Conservation (phyloP, 2,797 vertebrate species). For the Melanotaenia parkinsoni region DNA sequence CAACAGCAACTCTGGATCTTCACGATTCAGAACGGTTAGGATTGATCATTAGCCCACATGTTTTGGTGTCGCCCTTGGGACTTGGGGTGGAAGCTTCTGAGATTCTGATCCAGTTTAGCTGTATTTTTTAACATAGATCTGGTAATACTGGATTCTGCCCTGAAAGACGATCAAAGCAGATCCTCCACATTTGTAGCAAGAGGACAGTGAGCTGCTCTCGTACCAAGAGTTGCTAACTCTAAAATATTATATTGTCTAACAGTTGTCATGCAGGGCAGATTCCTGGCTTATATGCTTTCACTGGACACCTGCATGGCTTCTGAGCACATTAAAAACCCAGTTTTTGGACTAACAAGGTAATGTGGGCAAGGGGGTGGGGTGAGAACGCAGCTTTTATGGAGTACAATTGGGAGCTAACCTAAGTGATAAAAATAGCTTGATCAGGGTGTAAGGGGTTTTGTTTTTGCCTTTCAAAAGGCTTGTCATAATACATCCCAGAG, state of each 20-base stretch:
- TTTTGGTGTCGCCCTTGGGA: no score
- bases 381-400: constrained; percentile 59
- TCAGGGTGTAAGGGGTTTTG: constrained; percentile 67
- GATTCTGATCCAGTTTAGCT: constrained; percentile 51
- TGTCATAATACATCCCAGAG: constrained; percentile 77
- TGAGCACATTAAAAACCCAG: constrained; percentile 37
- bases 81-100: not conserved
- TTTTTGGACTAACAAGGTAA: constrained; percentile 59
- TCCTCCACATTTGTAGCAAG: constrained; percentile 10
- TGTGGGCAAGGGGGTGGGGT: constrained; percentile 13
- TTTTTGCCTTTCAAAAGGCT: constrained; percentile 75
- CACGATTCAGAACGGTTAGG: no score
- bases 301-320: constrained; percentile 62
- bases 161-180: not conserved
- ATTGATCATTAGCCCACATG: no score
- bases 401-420: constrained; percentile 72
- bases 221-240: not conserved
- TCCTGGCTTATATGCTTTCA: constrained; percentile 35
- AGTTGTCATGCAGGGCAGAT: constrained; percentile 19
- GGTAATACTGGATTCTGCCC: constrained; percentile 22
- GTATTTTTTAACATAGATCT: constrained; percentile 7
- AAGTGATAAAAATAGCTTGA: constrained; percentile 72
- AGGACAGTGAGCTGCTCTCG: constrained; percentile 1
- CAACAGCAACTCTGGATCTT: no score
- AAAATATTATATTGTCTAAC: constrained; percentile 16